Percentiles rank a stretch among this genome's conserved stretches.
These are phyloP conservation scores for Acipenser ruthenus DNA, from an alignment of 2,797 vertebrate genomes.

Conservation along the genomic window DNA sequence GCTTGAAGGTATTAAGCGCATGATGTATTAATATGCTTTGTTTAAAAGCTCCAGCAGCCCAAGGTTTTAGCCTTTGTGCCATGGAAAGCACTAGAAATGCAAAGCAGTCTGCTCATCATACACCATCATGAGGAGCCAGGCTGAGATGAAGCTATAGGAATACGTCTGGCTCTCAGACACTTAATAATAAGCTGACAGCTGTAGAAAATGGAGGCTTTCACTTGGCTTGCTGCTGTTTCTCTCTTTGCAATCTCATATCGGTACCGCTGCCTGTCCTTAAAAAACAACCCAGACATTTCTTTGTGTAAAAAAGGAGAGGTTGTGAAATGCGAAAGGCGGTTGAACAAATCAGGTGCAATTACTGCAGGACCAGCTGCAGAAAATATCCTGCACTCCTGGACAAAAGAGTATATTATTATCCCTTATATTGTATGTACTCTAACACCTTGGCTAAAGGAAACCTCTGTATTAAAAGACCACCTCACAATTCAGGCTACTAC, in stretches of 20 bases:
- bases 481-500: no score
- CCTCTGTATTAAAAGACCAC: no score
- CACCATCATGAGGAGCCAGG: constrained; percentile 19
- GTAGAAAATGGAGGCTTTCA: constrained; percentile 70
- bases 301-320: no score
- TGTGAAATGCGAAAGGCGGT: no score
- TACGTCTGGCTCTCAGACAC: constrained; percentile 32
- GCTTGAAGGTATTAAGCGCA: constrained; percentile 35
- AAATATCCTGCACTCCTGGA: no score
- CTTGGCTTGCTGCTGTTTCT: constrained; percentile 40
- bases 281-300: constrained; percentile 6
- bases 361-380: no score
- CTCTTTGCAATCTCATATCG: constrained; percentile 58
- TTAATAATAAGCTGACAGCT: constrained; percentile 64
- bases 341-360: no score
- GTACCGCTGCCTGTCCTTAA: constrained; percentile 39
- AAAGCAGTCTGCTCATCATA: constrained; percentile 42
- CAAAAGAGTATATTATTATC: no score
- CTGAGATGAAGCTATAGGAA: constrained; percentile 39
- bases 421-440: no score
- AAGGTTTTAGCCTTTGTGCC: background rate
- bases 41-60: constrained; percentile 29
- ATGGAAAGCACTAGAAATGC: constrained; percentile 42
- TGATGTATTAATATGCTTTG: constrained; percentile 31
- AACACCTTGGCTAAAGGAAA: no score